Evolutionary conservation across 2,113 vertebrate species (phyloP).

Genomic region (Antechinus stuartii): DNA sequence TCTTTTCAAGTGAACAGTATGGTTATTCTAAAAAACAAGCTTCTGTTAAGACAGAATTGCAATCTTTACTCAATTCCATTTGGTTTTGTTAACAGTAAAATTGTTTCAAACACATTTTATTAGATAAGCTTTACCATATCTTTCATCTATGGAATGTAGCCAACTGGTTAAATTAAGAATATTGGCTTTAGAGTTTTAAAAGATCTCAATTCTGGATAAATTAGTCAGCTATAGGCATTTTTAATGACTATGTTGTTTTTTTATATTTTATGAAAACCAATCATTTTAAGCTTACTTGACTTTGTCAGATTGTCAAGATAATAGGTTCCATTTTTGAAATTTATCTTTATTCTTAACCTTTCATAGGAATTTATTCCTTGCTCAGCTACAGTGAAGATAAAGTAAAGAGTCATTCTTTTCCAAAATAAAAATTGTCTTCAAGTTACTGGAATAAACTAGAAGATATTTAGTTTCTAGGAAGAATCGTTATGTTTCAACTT

Average conservation of each 20-base stretch:
- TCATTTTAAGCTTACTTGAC: constrained; percentile 31
- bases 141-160: not conserved
- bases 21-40: not conserved
- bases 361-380: constrained; percentile 44
- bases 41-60: constrained; percentile 24
- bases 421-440: not conserved
- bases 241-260: not conserved
- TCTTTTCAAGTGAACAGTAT: not conserved
- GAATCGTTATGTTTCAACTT: not conserved
- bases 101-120: constrained; percentile 28
- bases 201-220: constrained; percentile 28
- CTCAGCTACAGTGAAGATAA: not conserved
- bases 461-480: not conserved
- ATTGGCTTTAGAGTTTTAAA: constrained; percentile 10
- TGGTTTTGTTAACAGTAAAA: constrained; percentile 28
- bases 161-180: constrained; percentile 29
- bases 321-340: constrained; percentile 34
- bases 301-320: not conserved
- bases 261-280: constrained; percentile 5
- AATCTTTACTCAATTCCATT: not conserved
- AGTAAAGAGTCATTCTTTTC: not conserved
- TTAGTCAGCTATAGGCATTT: constrained; percentile 1
- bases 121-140: not conserved
- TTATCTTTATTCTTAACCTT: constrained; percentile 25
- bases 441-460: constrained; percentile 29